Evolutionary conservation across 2,113 vertebrate species (phyloP).

Genomic region (Cairina moschata): DNA sequence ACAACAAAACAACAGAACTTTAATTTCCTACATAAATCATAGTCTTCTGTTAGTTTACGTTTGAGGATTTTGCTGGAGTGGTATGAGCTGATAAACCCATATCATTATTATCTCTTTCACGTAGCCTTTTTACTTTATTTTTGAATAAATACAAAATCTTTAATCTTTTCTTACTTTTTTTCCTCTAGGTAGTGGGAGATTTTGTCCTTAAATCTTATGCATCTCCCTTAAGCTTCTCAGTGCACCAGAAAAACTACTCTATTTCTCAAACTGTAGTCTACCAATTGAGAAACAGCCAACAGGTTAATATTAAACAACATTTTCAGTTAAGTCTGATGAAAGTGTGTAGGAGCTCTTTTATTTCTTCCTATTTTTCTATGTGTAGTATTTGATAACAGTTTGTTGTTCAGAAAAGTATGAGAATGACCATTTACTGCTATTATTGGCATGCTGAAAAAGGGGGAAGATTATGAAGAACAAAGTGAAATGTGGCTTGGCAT

Average conservation of each 20-base stretch:
- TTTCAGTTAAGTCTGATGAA: not conserved
- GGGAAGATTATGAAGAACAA: not conserved
- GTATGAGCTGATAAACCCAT: rapidly evolving
- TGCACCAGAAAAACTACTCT: not conserved
- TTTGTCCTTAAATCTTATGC: not conserved
- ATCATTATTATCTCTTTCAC: not conserved
- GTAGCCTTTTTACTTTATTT: not conserved
- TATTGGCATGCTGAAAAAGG: not conserved
- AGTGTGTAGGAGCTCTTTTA: not conserved
- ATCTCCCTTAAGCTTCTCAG: not conserved
- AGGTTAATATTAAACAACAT: not conserved
- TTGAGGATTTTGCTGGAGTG: not conserved
- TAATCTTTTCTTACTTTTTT: not conserved
- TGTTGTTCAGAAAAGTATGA: not conserved
- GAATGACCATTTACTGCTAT: rapidly evolving
- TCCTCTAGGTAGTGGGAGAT: not conserved
- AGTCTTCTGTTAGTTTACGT: not conserved
- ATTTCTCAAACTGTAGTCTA: not conserved
- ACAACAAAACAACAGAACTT: not conserved
- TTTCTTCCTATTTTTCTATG: not conserved
- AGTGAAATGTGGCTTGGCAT: not conserved
- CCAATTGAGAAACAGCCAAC: not conserved
- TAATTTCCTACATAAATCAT: not conserved
- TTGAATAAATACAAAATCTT: not conserved
- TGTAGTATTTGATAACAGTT: not conserved